Percentiles rank a stretch among this genome's conserved stretches.
These are phyloP conservation scores for Epicampocera succincta DNA, from an alignment of 2,888 invertebrate species.

Conservation along the genomic window DNA sequence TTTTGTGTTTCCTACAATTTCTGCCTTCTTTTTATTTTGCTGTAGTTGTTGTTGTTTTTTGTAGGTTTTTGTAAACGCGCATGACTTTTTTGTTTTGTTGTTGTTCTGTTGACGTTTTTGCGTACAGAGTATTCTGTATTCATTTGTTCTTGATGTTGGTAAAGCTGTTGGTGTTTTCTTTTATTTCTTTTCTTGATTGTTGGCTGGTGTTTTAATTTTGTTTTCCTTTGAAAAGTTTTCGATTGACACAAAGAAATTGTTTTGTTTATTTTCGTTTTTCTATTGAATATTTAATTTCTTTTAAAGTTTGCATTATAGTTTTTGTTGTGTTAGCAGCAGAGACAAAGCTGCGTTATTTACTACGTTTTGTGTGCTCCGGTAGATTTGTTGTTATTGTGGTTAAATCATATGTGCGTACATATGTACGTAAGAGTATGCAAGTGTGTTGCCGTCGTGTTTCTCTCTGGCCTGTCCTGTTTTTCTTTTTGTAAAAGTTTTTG, in stretches of 20 bases:
- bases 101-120: slow-evolving; percentile 12
- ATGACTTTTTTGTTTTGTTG: slow-evolving; percentile 59
- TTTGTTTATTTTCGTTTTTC: slow-evolving; percentile 26
- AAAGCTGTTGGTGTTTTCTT: slow-evolving; percentile 24
- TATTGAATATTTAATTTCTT: slow-evolving; percentile 53
- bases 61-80: slow-evolving; percentile 53
- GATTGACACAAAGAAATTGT: slow-evolving; percentile 62
- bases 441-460: not conserved
- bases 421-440: not conserved
- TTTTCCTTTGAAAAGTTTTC: slow-evolving; percentile 52
- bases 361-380: slow-evolving; percentile 14
- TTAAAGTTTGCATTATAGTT: slow-evolving; percentile 15
- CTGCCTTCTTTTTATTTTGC: slow-evolving; percentile 8
- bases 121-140: slow-evolving; percentile 11
- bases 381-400: not conserved
- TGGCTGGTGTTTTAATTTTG: slow-evolving; percentile 38
- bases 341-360: slow-evolving; percentile 21
- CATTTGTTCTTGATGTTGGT: slow-evolving; percentile 13
- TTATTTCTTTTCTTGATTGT: slow-evolving; percentile 31
- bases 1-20: slow-evolving; percentile 25
- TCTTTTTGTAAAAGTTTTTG: slow-evolving; percentile 21
- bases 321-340: slow-evolving; percentile 16
- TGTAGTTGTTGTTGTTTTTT: not conserved
- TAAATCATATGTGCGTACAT: too few relatives aligned
- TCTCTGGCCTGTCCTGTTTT: slow-evolving; percentile 43